These are phyloP conservation scores for Labroides dimidiatus DNA, from an alignment of 2,797 vertebrate species.

Conservation along the genomic window DNA sequence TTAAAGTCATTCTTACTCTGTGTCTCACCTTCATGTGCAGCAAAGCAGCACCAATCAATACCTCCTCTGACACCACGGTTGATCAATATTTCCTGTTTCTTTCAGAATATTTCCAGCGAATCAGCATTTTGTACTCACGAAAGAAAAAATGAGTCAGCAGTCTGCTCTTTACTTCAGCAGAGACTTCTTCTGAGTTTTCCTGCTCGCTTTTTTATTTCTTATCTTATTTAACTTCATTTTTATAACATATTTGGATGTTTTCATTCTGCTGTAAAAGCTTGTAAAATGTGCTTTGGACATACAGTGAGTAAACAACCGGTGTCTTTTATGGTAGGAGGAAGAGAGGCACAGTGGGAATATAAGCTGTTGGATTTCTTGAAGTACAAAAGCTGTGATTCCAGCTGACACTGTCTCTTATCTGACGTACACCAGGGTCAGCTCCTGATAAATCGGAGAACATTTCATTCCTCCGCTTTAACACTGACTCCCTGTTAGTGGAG, in stretches of 20 bases:
- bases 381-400: background rate
- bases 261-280: too few relatives aligned
- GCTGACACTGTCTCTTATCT: background rate
- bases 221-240: too few relatives aligned
- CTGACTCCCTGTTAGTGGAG: conserved; percentile 5
- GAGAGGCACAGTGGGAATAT: too few relatives aligned
- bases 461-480: background rate
- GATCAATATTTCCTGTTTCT: background rate
- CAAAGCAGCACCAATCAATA: background rate
- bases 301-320: too few relatives aligned
- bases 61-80: background rate
- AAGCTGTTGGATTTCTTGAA: too few relatives aligned
- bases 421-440: background rate
- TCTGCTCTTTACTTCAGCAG: background rate
- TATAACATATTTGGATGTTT: too few relatives aligned
- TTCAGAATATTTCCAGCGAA: background rate
- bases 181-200: background rate
- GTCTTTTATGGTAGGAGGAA: too few relatives aligned
- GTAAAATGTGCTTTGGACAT: too few relatives aligned
- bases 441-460: conserved; percentile 24
- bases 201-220: background rate
- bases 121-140: too few relatives aligned
- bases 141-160: conserved; percentile 11
- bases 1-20: too few relatives aligned
- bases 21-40: background rate